A percentile compares a stretch with the other conserved stretches of the same genome.
Conservation (phyloP, 2,113 vertebrate genomes). For the Aphelocoma coerulescens region DNA sequence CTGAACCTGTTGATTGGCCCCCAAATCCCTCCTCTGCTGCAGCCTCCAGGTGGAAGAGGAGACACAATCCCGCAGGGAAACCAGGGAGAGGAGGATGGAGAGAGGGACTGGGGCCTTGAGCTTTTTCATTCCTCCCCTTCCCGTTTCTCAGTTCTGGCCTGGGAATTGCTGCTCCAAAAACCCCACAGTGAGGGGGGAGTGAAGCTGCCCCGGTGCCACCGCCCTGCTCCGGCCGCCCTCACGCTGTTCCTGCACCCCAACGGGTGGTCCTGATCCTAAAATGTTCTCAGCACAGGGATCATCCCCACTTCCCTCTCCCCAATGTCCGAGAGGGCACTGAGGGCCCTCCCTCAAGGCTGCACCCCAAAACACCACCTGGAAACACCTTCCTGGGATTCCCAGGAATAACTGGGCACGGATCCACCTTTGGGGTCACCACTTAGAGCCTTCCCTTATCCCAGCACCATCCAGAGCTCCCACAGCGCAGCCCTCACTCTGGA, state of each 20-base stretch:
- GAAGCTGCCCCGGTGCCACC: rapidly evolving
- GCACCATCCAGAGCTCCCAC: rapidly evolving
- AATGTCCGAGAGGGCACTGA: rapidly evolving
- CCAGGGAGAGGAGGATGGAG: neutral
- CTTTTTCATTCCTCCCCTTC: neutral
- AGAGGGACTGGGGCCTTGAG: rapidly evolving
- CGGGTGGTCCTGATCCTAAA: rapidly evolving
- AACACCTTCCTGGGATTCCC: neutral
- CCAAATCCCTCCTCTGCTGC: neutral
- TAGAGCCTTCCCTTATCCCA: neutral
- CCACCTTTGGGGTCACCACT: neutral
- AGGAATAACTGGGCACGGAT: rapidly evolving
- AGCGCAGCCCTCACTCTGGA: rapidly evolving
- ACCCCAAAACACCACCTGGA: rapidly evolving
- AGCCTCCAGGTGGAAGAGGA: neutral
- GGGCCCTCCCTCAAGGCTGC: rapidly evolving
- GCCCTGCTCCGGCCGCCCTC: rapidly evolving
- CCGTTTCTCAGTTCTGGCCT: rapidly evolving
- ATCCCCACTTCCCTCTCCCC: rapidly evolving
- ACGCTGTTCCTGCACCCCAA: rapidly evolving
- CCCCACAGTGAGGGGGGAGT: rapidly evolving
- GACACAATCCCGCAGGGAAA: rapidly evolving
- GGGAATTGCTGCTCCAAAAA: neutral
- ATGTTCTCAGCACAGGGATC: rapidly evolving
- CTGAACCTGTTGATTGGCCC: rapidly evolving